Evolutionary conservation across 2,113 vertebrate species (phyloP).

Genomic region (Psittacula cyanocephala): DNA sequence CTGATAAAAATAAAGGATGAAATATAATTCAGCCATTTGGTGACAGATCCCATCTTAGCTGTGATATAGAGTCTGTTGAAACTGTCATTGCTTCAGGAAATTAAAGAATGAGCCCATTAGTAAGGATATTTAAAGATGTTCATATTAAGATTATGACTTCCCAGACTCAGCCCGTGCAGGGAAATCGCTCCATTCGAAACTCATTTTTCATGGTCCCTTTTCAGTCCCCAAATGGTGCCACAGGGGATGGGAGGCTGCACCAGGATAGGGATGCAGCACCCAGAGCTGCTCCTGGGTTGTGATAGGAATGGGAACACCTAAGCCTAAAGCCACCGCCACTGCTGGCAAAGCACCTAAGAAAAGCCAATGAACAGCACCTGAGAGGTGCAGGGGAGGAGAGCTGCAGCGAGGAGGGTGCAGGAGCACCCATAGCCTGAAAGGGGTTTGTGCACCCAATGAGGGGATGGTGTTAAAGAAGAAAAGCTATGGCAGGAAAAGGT

Average conservation of each 20-base stretch:
- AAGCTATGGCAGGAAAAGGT: not conserved
- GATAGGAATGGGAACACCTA: not conserved
- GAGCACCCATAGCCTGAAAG: not conserved
- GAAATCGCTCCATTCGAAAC: not conserved
- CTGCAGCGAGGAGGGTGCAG: not conserved
- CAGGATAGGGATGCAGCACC: not conserved
- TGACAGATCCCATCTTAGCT: slow-evolving; percentile 52
- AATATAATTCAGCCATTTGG: slow-evolving; percentile 62
- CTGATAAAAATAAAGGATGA: slow-evolving; percentile 67
- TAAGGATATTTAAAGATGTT: slow-evolving; percentile 41
- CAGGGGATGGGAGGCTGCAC: not conserved
- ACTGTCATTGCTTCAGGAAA: slow-evolving; percentile 65
- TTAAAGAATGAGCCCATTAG: slow-evolving; percentile 73
- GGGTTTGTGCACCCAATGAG: rapidly evolving
- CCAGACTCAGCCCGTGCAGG: not conserved
- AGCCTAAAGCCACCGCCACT: not conserved
- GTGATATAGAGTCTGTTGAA: slow-evolving; percentile 55
- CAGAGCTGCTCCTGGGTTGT: rapidly evolving
- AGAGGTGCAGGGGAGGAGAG: not conserved
- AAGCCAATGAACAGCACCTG: not conserved
- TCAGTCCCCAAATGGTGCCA: not conserved
- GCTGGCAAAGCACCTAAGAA: not conserved
- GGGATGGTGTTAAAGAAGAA: not conserved
- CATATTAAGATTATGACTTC: slow-evolving; percentile 52
- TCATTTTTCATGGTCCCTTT: not conserved